Conservation (phyloP, 2,797 vertebrate genomes). For the Nannoperca australis region DNA sequence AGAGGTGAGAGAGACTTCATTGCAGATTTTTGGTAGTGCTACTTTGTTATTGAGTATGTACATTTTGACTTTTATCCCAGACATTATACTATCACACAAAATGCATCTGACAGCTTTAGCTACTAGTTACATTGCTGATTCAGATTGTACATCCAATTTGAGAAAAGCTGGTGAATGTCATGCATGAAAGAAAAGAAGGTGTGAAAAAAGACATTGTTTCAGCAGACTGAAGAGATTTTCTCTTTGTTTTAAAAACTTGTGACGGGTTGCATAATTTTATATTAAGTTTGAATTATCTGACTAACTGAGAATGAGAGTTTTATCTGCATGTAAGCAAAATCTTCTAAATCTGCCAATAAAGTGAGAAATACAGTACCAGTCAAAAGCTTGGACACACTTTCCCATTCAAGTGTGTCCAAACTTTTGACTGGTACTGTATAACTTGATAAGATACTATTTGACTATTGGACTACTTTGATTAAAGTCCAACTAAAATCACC, state of each 20-base stretch:
- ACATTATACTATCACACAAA: background rate
- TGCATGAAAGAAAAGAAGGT: background rate
- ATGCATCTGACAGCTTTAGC: background rate
- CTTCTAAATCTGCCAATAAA: background rate
- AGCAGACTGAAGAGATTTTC: background rate
- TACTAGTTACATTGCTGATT: background rate
- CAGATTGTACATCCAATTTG: background rate
- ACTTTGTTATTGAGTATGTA: background rate
- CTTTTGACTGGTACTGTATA: too few species aligned
- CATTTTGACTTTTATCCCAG: background rate
- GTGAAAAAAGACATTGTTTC: background rate
- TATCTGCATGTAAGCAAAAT: background rate
- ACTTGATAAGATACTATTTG: background rate
- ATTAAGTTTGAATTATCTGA: background rate
- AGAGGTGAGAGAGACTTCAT: background rate
- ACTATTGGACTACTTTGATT: background rate
- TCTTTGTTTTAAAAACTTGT: background rate
- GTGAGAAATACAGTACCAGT: background rate
- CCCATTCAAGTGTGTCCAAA: too few species aligned
- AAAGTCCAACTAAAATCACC: background rate
- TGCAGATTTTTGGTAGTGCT: background rate
- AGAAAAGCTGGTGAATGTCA: background rate
- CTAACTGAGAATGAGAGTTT: background rate
- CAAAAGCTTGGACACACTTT: too few species aligned
- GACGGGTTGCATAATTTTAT: background rate